phyloP scores from a whole-genome alignment of 1,140 invertebrate genomes.

The Megalopta genalis region DNA sequence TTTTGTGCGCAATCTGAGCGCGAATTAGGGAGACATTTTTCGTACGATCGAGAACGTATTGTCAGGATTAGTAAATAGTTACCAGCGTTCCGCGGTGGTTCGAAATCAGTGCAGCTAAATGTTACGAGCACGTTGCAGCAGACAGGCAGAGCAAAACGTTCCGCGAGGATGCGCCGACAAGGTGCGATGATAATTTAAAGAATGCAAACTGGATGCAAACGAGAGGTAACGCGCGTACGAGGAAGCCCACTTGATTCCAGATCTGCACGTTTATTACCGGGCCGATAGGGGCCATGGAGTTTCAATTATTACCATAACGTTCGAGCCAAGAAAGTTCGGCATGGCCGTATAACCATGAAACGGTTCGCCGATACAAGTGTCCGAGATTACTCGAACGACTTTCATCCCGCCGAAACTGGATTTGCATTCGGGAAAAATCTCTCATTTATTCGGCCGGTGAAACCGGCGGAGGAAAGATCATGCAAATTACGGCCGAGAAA shows the following conservation, averaged over 20 bases:
- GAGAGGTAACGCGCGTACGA: constrained; percentile 17
- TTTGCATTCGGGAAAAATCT: constrained; percentile 48
- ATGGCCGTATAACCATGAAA: neutral
- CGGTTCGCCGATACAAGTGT: constrained; percentile 51
- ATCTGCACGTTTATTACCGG: constrained; percentile 15
- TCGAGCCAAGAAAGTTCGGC: constrained; percentile 27
- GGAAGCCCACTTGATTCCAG: constrained; percentile 5
- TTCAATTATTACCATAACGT: constrained; percentile 61
- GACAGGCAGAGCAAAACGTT: no score
- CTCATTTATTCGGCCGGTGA: constrained; percentile 36
- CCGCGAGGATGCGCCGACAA: neutral
- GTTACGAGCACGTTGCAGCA: no score
- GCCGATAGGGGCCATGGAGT: constrained; percentile 40
- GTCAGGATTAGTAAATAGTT: no score
- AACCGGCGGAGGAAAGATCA: constrained; percentile 25
- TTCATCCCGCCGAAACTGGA: constrained; percentile 51
- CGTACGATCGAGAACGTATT: no score
- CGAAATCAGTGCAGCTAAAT: no score
- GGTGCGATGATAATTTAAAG: constrained; percentile 22
- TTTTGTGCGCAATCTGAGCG: no score
- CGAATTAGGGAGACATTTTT: no score
- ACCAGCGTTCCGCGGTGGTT: no score
- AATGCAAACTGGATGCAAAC: constrained; percentile 42
- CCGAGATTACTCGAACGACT: constrained; percentile 56
- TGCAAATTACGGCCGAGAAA: constrained; percentile 35